Base-by-base conservation (phyloP, 2,113 vertebrate genomes). In the Hydrochoerus hydrochaeris region DNA sequence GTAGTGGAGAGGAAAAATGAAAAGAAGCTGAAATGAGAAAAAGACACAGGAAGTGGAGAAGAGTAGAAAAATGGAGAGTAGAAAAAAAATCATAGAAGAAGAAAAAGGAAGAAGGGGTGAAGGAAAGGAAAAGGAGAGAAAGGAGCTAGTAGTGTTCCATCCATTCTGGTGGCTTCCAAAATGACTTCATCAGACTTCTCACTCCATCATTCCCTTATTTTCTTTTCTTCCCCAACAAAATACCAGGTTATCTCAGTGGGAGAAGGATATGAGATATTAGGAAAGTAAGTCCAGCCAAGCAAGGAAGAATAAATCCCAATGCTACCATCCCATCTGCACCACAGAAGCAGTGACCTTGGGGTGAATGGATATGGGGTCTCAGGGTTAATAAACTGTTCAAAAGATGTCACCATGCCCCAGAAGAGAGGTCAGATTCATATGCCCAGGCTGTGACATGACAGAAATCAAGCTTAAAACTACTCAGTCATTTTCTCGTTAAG, bases 401-500 rank as follows among this genome's bases (percentile, higher is more conserved):
- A 89, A 46, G 41, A 28, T 84, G 62, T 91, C 67, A 83, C 32
- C 14, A 35, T 16, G 46, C 14, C 54, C 54, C 54, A 57, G 57
- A 58, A 20, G 57, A 60, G 35, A 49, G 41, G 20, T 41, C 8
- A 91, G 52, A 85, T 0, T 32, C 69, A 69, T 57, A 69, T 7
- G n/a, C 11, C 8, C 28, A 6, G 46, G 38, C 44, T 54, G 38
- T 65, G 10, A 30, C 24, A 57, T 49, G 16, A 65, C 5, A 67
- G 28, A 85, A 90, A 78, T 32, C 28, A 71, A 41, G 73, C 30
- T 75, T 88, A 85, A 78, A 93, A 28, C 28, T 38, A 92, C 14
- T 54, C 60, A 60, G 4, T 46, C 49, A 86, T 85, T 85, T 95
- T 88, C 49, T 63, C 87, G 84, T 63, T 52, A 75, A 93, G 73